A percentile compares a stretch with the other conserved stretches of the same genome.
phyloP scores from a whole-genome alignment of 1,140 invertebrate genomes.

The Scaptomyza graminum region DNA sequence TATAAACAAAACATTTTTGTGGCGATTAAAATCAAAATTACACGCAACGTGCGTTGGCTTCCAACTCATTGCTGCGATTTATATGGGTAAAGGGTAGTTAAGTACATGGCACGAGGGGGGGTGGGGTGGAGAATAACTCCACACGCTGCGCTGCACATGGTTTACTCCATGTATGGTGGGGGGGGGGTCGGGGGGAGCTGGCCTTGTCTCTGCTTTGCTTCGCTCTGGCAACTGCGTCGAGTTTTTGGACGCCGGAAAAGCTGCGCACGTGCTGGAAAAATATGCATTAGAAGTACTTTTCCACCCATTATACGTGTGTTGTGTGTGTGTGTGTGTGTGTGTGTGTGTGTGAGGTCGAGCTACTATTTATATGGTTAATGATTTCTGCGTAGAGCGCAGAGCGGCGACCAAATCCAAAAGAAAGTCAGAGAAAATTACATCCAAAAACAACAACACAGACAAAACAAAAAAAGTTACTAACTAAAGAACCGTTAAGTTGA shows the following conservation, averaged over 20 bases:
- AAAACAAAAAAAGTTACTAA: not conserved
- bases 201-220: conserved; percentile 34
- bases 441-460: too few species aligned
- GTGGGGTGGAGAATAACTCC: conserved; percentile 9
- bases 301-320: not conserved
- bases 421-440: conserved; percentile 26
- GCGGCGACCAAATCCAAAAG: conserved; percentile 26
- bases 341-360: conserved; percentile 32
- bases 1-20: conserved; percentile 82
- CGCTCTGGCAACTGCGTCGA: conserved; percentile 44
- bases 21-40: conserved; percentile 82
- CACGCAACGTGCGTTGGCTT: conserved; percentile 76
- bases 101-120: not conserved
- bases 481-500: conserved; percentile 36
- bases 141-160: conserved; percentile 53
- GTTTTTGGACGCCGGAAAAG: conserved; percentile 64
- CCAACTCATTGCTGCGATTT: conserved; percentile 27
- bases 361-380: conserved; percentile 48
- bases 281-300: conserved; percentile 61
- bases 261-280: conserved; percentile 80
- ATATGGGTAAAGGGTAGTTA: not conserved
- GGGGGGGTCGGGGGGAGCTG: not conserved
- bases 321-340: conserved; percentile 1
- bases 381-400: conserved; percentile 42
- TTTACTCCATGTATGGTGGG: conserved; percentile 5